A percentile compares a stretch with the other conserved stretches of the same genome.
These are phyloP conservation scores for Eugnorisma glareosa DNA, from an alignment of 2,888 invertebrate genomes.

Conservation along the genomic window DNA sequence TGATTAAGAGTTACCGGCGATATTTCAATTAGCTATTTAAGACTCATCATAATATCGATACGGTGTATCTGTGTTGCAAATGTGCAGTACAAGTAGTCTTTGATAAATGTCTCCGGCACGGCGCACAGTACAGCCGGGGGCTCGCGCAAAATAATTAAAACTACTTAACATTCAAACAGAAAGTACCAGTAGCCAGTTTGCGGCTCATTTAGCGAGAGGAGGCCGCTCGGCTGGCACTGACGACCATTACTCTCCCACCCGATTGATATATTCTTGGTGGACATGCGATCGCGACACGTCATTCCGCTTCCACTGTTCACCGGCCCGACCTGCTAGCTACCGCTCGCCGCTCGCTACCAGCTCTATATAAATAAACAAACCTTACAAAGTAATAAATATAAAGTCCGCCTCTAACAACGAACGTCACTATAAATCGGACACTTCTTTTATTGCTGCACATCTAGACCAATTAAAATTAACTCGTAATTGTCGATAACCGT, in stretches of 20 bases:
- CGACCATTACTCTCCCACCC: constrained; percentile 85
- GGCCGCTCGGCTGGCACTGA: constrained; percentile 77
- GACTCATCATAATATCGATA: constrained; percentile 76
- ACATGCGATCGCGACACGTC: constrained; percentile 90
- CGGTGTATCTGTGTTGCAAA: constrained; percentile 70
- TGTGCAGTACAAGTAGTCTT: constrained; percentile 63
- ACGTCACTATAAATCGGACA: constrained; percentile 83
- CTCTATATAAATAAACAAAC: constrained; percentile 79
- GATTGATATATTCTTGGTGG: constrained; percentile 88
- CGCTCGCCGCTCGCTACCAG: constrained; percentile 66
- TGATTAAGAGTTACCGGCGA: constrained; percentile 67
- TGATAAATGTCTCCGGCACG: constrained; percentile 83
- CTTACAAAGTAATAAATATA: constrained; percentile 82
- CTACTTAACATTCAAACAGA: constrained; percentile 89
- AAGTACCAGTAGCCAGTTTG: constrained; percentile 85
- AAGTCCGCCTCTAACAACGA: constrained; percentile 78
- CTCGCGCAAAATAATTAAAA: constrained; percentile 89
- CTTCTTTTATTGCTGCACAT: constrained; percentile 82
- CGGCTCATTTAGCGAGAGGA: constrained; percentile 82
- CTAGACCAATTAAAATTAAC: constrained; percentile 81
- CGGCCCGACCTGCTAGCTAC: constrained; percentile 64
- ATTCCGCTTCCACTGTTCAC: constrained; percentile 76
- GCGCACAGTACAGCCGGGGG: constrained; percentile 80
- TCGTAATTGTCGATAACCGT: constrained; percentile 83
- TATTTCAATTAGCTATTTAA: constrained; percentile 75